Conservation (phyloP, 1,140 invertebrate species). For the Diploscapter pachys region DNA sequence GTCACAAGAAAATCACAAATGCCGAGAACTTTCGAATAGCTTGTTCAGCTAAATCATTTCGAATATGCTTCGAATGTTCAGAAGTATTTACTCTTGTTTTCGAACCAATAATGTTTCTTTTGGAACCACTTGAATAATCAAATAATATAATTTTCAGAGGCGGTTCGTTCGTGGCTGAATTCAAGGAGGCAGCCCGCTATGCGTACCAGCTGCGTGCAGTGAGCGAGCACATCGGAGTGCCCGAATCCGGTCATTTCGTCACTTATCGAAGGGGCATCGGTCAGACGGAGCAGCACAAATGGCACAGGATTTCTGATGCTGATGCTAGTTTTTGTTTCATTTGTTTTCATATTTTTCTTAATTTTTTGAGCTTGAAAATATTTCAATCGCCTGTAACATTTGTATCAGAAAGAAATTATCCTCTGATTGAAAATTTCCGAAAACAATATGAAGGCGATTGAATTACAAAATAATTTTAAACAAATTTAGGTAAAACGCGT, state of each 20-base stretch:
- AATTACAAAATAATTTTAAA: not conserved
- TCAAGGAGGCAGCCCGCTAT: slow-evolving; percentile 12
- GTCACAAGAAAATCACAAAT: no score
- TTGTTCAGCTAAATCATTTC: not conserved
- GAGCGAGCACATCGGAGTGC: slow-evolving; percentile 30
- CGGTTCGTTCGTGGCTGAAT: slow-evolving; percentile 31
- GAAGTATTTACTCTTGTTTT: not conserved
- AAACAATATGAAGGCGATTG: not conserved
- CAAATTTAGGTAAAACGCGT: slow-evolving; percentile 29
- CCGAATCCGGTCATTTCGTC: slow-evolving; percentile 29
- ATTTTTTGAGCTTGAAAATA: not conserved
- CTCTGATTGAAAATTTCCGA: not conserved
- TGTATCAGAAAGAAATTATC: not conserved
- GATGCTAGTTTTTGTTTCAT: not conserved
- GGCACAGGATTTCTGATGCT: slow-evolving; percentile 28
- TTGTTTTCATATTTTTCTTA: not conserved
- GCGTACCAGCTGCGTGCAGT: slow-evolving; percentile 31
- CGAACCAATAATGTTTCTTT: no score
- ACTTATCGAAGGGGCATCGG: slow-evolving; percentile 23
- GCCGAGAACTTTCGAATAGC: no score
- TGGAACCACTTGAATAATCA: not conserved
- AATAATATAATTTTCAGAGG: slow-evolving; percentile 31
- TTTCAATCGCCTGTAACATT: not conserved
- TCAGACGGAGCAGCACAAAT: slow-evolving; percentile 11
- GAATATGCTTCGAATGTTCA: not conserved